These are phyloP conservation scores for Tenualosa thibaudeaui DNA, from an alignment of 2,797 vertebrate species.

Conservation along the genomic window DNA sequence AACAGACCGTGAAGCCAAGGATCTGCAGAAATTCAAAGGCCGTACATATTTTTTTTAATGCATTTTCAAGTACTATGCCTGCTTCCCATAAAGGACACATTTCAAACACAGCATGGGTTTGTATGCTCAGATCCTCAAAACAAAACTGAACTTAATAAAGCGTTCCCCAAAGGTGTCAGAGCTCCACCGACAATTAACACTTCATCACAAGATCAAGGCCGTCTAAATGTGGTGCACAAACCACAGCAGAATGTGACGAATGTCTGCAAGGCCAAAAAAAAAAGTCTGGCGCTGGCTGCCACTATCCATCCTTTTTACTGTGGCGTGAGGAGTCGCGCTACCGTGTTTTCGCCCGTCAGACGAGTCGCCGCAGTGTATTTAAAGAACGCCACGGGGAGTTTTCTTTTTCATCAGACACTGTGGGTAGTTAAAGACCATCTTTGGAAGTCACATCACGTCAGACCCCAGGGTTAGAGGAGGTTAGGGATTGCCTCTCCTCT, in stretches of 20 bases:
- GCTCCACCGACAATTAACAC: constrained; percentile 34
- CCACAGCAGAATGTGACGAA: neutral
- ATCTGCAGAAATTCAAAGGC: neutral
- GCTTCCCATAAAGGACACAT: neutral
- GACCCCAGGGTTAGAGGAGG: neutral
- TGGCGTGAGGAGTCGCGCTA: neutral
- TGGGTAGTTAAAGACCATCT: neutral
- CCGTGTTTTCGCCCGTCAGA: neutral
- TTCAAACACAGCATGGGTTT: neutral
- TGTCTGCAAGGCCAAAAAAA: neutral
- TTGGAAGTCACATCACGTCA: neutral
- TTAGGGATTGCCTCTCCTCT: neutral
- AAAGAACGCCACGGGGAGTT: neutral
- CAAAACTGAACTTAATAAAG: neutral
- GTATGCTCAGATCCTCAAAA: neutral
- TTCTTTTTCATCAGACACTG: neutral
- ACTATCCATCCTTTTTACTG: constrained; percentile 30
- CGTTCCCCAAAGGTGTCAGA: neutral
- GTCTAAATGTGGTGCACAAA: neutral
- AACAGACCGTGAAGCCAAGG: neutral
- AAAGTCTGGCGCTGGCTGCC: neutral
- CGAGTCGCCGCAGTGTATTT: neutral
- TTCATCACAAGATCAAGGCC: constrained; percentile 40
- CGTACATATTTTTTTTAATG: neutral
- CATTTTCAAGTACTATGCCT: neutral